Evolutionary conservation across 2,888 invertebrate genomes (phyloP).

Genomic region (Myathropa florea): DNA sequence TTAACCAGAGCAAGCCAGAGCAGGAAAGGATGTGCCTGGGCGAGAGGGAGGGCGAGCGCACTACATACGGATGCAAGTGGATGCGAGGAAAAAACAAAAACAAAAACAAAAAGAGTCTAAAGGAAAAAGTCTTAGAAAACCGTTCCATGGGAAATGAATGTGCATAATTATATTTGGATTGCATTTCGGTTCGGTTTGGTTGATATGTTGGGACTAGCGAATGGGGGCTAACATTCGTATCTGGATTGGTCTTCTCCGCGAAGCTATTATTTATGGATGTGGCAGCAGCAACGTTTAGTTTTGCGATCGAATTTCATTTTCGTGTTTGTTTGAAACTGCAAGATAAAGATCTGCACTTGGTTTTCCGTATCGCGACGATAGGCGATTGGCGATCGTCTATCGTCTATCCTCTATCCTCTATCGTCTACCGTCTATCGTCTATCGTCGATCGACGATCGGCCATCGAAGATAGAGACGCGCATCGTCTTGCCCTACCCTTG

Average conservation of each 20-base stretch:
- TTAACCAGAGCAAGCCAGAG: conserved; percentile 40
- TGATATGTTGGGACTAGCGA: conserved; percentile 31
- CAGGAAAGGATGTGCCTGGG: conserved; percentile 49
- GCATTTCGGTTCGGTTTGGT: conserved; percentile 40
- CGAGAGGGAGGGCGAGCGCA: conserved; percentile 40
- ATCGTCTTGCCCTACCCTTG: conserved; percentile 45
- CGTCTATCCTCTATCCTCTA: no score
- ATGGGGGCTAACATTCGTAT: neutral
- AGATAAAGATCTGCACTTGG: conserved; percentile 59
- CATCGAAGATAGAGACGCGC: conserved; percentile 10
- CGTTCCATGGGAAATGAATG: conserved; percentile 65
- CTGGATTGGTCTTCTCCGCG: conserved; percentile 28
- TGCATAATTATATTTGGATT: conserved; percentile 68
- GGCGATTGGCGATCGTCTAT: no score
- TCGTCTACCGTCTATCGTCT: neutral
- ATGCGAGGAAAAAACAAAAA: conserved; percentile 4
- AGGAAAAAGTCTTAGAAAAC: conserved; percentile 2
- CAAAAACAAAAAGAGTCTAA: no score
- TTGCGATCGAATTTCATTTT: conserved; percentile 33
- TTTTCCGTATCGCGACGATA: neutral
- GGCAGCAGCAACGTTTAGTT: conserved; percentile 22
- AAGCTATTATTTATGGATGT: conserved; percentile 56
- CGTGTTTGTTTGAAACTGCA: conserved; percentile 2
- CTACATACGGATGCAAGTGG: conserved; percentile 21
- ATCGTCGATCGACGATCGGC: conserved; percentile 1